Percentiles rank a stretch among this genome's conserved stretches.
These are phyloP conservation scores for Trogon surrucura DNA, from an alignment of 2,113 vertebrate species.

Conservation along the genomic window DNA sequence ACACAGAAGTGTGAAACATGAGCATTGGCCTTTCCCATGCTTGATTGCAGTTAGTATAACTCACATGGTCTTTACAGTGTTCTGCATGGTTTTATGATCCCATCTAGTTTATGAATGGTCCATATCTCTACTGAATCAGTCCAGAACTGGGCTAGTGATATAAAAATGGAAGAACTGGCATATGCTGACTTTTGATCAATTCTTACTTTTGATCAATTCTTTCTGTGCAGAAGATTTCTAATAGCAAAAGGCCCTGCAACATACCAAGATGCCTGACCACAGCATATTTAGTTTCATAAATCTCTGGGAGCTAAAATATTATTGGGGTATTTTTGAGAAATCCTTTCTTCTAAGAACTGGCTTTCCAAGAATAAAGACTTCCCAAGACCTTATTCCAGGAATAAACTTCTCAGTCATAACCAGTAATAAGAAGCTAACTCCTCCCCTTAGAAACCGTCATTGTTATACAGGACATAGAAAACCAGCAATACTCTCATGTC, in stretches of 20 bases:
- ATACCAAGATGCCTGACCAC: not conserved
- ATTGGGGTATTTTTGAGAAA: not conserved
- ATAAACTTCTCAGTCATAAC: not conserved
- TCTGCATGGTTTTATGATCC: not conserved
- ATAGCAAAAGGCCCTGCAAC: not conserved
- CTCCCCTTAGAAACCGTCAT: not conserved
- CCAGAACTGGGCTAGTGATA: not conserved
- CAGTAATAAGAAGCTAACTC: not conserved
- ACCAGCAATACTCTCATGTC: not conserved
- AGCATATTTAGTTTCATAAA: not conserved
- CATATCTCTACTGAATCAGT: not conserved
- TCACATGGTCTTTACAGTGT: not conserved
- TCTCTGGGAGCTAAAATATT: not conserved
- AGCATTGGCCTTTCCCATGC: not conserved
- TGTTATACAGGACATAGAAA: not conserved
- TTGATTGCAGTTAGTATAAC: not conserved
- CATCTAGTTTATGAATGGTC: not conserved
- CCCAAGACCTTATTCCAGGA: not conserved
- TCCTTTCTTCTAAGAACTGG: not conserved
- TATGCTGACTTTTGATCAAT: not conserved
- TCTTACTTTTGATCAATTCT: accelerated
- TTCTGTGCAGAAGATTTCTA: not conserved
- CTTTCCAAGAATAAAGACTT: not conserved
- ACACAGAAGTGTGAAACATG: not conserved
- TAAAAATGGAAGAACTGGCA: not conserved